Evolutionary conservation across 2,113 vertebrate genomes (phyloP).

Genomic region (Lasiurus borealis): DNA sequence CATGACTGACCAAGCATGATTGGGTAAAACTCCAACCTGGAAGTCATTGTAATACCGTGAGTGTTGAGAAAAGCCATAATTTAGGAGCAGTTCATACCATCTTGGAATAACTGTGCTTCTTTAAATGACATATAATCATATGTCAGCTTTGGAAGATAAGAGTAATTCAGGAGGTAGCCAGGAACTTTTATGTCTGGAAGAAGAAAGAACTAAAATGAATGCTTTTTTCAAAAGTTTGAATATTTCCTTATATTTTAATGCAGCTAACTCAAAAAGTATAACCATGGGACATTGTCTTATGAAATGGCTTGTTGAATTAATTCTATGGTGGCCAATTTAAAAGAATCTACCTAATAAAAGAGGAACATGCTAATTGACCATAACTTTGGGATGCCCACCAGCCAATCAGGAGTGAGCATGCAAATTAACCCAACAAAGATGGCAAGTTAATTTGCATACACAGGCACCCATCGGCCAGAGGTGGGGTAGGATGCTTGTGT

Average conservation of each 20-base stretch:
- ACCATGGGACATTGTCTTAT: neutral
- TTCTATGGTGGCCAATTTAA: neutral
- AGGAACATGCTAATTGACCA: too few relatives aligned
- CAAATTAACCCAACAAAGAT: too few relatives aligned
- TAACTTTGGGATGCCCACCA: too few relatives aligned
- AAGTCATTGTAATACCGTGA: neutral
- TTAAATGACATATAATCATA: neutral
- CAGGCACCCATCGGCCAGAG: too few relatives aligned
- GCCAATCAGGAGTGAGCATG: too few relatives aligned
- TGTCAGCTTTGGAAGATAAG: neutral
- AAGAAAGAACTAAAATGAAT: neutral
- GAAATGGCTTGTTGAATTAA: neutral
- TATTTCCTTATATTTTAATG: slow-evolving; percentile 8
- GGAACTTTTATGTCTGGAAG: neutral
- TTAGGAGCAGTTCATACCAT: neutral
- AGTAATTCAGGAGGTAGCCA: neutral
- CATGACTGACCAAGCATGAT: neutral
- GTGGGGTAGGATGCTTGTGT: too few relatives aligned
- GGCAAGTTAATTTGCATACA: too few relatives aligned
- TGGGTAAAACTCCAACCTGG: neutral
- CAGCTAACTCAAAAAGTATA: neutral
- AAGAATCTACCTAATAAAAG: neutral
- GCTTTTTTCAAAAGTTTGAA: slow-evolving; percentile 5
- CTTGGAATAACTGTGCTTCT: neutral
- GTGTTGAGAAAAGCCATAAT: neutral